These are phyloP conservation scores for Chorisops tibialis DNA, from an alignment of 2,888 invertebrate species.

Conservation along the genomic window DNA sequence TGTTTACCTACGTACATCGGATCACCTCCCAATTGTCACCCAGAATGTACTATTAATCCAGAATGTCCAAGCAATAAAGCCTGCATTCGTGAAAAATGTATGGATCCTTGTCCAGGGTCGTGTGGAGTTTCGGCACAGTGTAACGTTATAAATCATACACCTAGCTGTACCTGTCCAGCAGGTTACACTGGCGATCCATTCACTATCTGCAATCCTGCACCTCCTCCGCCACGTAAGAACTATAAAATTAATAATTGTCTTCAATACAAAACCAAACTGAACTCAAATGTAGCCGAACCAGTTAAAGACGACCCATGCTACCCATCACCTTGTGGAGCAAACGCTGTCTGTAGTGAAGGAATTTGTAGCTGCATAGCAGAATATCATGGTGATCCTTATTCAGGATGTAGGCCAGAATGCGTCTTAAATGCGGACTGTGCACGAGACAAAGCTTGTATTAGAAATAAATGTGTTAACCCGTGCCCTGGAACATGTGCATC, in stretches of 20 bases:
- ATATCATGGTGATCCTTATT: conserved; percentile 70
- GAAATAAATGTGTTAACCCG: conserved; percentile 68
- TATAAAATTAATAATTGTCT: too few relatives aligned
- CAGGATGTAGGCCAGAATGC: conserved; percentile 68
- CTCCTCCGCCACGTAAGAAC: conserved; percentile 48
- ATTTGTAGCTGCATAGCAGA: conserved; percentile 64
- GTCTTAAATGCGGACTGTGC: conserved; percentile 66
- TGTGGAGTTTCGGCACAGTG: conserved; percentile 64
- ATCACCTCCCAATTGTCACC: conserved; percentile 68
- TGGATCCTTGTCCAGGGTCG: conserved; percentile 65
- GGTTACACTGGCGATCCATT: conserved; percentile 65
- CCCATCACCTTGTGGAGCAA: conserved; percentile 73
- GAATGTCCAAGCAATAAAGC: conserved; percentile 68
- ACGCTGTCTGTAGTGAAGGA: conserved; percentile 67
- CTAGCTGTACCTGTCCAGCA: conserved; percentile 63
- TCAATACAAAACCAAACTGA: too few relatives aligned
- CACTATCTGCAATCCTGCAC: conserved; percentile 55
- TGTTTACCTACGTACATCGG: conserved; percentile 72
- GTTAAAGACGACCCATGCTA: conserved; percentile 60
- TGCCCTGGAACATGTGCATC: conserved; percentile 68
- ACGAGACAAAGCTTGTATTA: conserved; percentile 64
- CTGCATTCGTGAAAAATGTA: conserved; percentile 72
- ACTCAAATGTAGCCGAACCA: conserved; percentile 49
- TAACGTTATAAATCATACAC: conserved; percentile 65
- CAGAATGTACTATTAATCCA: conserved; percentile 72